Conservation (phyloP, 2,888 invertebrate species). For the Tigriopus californicus region DNA sequence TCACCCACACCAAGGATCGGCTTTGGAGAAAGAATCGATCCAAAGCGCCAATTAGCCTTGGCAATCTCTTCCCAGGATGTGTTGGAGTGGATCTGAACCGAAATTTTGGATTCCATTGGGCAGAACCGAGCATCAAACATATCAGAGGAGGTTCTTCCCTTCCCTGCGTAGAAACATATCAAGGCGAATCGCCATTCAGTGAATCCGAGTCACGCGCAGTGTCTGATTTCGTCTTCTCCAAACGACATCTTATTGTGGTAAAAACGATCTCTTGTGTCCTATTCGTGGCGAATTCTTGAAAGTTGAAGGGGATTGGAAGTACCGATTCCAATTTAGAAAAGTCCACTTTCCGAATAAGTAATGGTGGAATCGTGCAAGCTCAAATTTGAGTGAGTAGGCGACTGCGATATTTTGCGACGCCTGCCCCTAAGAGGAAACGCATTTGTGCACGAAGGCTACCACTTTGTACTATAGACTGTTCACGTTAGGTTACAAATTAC, state of each 20-base stretch:
- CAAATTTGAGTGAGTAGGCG: too few species aligned
- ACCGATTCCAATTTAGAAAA: too few species aligned
- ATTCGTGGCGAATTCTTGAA: too few species aligned
- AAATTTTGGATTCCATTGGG: conserved; percentile 4
- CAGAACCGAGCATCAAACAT: background rate
- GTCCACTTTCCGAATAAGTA: too few species aligned
- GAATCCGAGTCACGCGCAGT: background rate
- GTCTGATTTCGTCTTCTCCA: background rate
- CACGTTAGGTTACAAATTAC: too few species aligned
- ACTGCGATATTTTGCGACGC: too few species aligned
- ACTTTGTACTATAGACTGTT: too few species aligned
- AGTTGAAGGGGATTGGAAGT: too few species aligned
- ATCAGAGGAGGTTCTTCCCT: background rate
- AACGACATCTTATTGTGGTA: background rate
- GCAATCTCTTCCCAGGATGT: background rate
- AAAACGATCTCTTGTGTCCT: background rate
- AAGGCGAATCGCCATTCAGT: background rate
- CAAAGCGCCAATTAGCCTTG: background rate
- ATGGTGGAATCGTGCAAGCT: too few species aligned
- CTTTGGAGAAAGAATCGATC: conserved; percentile 43
- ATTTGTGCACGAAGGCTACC: too few species aligned
- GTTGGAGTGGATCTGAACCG: conserved; percentile 5
- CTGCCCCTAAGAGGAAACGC: too few species aligned
- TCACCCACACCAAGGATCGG: conserved; percentile 55
- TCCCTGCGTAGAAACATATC: background rate